phyloP scores from a whole-genome alignment of 2,113 vertebrate species.

The Casuarius casuarius region DNA sequence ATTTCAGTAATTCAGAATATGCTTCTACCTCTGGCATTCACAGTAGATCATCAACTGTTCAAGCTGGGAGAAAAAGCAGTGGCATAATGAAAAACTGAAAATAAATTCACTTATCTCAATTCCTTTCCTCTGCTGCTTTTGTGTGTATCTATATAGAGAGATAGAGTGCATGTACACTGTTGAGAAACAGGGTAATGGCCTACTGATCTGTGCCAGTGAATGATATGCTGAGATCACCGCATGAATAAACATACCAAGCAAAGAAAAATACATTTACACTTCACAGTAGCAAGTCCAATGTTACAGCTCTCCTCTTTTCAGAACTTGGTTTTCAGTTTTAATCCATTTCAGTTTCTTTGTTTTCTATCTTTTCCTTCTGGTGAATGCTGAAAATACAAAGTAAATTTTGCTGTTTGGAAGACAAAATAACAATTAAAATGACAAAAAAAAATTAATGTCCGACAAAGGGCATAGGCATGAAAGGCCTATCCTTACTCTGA shows the following conservation, averaged over 20 bases:
- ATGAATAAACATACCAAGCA: background rate
- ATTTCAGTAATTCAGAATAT: background rate
- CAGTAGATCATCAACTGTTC: background rate
- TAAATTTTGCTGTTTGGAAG: background rate
- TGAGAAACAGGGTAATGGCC: background rate
- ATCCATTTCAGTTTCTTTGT: background rate
- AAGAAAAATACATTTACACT: background rate
- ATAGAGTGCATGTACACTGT: rapidly evolving
- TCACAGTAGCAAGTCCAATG: background rate
- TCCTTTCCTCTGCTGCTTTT: background rate
- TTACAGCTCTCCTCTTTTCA: background rate
- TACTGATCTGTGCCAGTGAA: background rate
- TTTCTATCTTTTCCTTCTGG: background rate
- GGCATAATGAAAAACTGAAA: background rate
- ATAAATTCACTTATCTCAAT: background rate
- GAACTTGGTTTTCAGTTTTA: background rate
- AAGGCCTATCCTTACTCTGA: background rate
- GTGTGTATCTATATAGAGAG: background rate
- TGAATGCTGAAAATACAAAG: background rate
- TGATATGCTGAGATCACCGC: background rate
- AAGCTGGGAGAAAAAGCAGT: background rate
- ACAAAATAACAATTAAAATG: background rate
- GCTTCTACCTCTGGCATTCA: background rate
- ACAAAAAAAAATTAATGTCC: background rate
- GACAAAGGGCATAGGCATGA: background rate